These are phyloP conservation scores for Poecilia wingei DNA, from an alignment of 2,797 vertebrate species.

Conservation along the genomic window DNA sequence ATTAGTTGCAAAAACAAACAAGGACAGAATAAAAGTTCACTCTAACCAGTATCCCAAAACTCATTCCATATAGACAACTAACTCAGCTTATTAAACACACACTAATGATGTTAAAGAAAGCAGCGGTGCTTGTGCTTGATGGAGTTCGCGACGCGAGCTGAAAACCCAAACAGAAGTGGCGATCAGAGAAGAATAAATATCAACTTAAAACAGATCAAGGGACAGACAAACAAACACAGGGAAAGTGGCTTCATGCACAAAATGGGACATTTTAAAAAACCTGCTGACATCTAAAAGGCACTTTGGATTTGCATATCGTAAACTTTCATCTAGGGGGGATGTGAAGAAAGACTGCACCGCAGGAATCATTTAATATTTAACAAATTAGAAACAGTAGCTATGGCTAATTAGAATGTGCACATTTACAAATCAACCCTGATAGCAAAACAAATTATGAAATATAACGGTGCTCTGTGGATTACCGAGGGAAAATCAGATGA, in stretches of 20 bases:
- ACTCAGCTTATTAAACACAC: conserved; percentile 86
- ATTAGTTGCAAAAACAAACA: conserved; percentile 3
- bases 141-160: conserved; percentile 86
- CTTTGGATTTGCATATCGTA: conserved; percentile 91
- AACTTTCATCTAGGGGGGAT: conserved; percentile 93
- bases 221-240: conserved; percentile 79
- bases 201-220: conserved; percentile 78
- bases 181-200: conserved; percentile 93
- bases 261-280: conserved; percentile 80
- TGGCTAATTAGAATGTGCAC: conserved; percentile 99
- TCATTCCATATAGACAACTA: conserved; percentile 77
- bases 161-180: conserved; percentile 72
- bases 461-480: conserved; percentile 93
- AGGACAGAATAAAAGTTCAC: conserved; percentile 57
- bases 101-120: conserved; percentile 91
- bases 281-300: conserved; percentile 88
- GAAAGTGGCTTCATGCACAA: conserved; percentile 74
- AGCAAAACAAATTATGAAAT: conserved; percentile 99
- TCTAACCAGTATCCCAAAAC: conserved; percentile 82
- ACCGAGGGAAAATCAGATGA: conserved; percentile 94
- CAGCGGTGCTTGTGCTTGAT: conserved; percentile 80
- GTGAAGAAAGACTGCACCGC: conserved; percentile 88
- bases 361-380: conserved; percentile 99
- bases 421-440: conserved; percentile 99
- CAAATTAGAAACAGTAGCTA: conserved; percentile 93